These are phyloP conservation scores for Therioaphis trifolii DNA, from an alignment of 2,888 invertebrate genomes.

Conservation along the genomic window DNA sequence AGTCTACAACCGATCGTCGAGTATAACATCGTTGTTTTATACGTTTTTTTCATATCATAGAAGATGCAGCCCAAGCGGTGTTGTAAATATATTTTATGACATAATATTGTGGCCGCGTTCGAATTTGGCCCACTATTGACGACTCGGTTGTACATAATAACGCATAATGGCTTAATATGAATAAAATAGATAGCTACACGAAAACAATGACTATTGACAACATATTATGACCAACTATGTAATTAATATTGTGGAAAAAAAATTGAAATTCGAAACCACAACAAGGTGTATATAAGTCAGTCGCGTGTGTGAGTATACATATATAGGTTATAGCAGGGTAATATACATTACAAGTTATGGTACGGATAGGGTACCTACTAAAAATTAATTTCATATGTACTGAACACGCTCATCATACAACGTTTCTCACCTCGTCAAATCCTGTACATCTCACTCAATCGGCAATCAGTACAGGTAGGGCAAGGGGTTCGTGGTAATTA, in stretches of 20 bases:
- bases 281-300: neutral
- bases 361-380: too few relatives aligned
- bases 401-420: neutral
- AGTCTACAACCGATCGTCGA: neutral
- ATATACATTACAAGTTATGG: neutral
- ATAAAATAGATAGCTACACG: neutral
- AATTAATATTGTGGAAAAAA: neutral
- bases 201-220: neutral
- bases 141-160: neutral
- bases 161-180: neutral
- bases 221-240: neutral
- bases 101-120: neutral
- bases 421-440: neutral
- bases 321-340: neutral
- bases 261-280: constrained; percentile 1
- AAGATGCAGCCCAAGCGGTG: neutral
- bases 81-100: neutral
- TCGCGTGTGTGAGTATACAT: neutral
- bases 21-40: neutral
- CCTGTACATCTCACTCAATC: neutral
- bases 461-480: neutral
- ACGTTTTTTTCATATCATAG: too few relatives aligned
- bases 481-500: neutral
- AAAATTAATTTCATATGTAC: neutral
- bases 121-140: neutral